These are phyloP conservation scores for Neoascia interrupta DNA, from an alignment of 2,888 invertebrate genomes.

Conservation along the genomic window DNA sequence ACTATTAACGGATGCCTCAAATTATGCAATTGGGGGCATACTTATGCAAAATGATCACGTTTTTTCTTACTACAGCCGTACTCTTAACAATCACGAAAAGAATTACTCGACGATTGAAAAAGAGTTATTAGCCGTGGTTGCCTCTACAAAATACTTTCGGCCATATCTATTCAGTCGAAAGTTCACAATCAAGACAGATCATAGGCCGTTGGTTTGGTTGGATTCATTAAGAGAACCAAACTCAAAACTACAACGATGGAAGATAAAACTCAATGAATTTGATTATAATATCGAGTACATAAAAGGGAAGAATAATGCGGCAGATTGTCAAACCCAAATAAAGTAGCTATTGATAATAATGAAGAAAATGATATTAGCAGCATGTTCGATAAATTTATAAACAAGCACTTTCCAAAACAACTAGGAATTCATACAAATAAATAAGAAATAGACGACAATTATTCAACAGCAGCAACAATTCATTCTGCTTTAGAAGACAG, in stretches of 20 bases:
- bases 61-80: slow-evolving; percentile 72
- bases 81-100: slow-evolving; percentile 65
- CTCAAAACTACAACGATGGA: slow-evolving; percentile 75
- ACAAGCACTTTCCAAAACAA: too few relatives aligned
- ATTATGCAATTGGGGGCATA: slow-evolving; percentile 71
- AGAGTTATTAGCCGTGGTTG: slow-evolving; percentile 74
- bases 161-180: slow-evolving; percentile 75
- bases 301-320: slow-evolving; percentile 55
- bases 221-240: slow-evolving; percentile 76
- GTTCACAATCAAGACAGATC: slow-evolving; percentile 77
- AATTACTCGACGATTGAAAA: slow-evolving; percentile 74
- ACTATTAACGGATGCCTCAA: too few relatives aligned
- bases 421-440: slow-evolving; percentile 8
- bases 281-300: slow-evolving; percentile 72
- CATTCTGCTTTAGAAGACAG: slow-evolving; percentile 2
- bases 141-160: slow-evolving; percentile 74
- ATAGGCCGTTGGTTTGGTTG: slow-evolving; percentile 75
- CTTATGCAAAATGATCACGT: slow-evolving; percentile 71
- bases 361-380: too few relatives aligned
- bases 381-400: too few relatives aligned
- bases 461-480: slow-evolving; percentile 18
- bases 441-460: too few relatives aligned
- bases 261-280: slow-evolving; percentile 73
- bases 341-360: too few relatives aligned
- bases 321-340: too few relatives aligned